phyloP scores from a whole-genome alignment of 2,888 invertebrate genomes.

The Tuberolachnus salignus region DNA sequence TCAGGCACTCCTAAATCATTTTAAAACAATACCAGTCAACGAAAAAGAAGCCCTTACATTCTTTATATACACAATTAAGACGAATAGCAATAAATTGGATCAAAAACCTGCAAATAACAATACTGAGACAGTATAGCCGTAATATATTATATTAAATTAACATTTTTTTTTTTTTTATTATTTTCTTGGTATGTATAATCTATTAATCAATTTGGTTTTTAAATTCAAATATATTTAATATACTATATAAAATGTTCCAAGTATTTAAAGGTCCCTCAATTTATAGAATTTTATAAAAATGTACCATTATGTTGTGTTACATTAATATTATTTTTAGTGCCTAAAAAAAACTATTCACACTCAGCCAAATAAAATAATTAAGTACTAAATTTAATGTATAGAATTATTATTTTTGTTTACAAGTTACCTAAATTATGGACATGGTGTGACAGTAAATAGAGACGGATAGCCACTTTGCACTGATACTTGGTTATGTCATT shows the following conservation, averaged over 20 bases:
- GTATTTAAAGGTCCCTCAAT: not conserved
- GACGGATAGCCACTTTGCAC: too few species aligned
- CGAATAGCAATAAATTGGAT: conserved; percentile 86
- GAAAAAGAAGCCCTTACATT: conserved; percentile 94
- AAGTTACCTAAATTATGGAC: too few species aligned
- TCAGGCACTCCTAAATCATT: conserved; percentile 92
- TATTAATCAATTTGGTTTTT: too few species aligned
- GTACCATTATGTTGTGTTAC: not conserved
- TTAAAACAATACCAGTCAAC: conserved; percentile 90
- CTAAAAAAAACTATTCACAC: not conserved
- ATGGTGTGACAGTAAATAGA: too few species aligned
- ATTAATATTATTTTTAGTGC: not conserved
- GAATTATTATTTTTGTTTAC: too few species aligned
- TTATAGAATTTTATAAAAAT: not conserved
- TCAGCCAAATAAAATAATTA: too few species aligned
- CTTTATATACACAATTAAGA: conserved; percentile 95
- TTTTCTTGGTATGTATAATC: not conserved
- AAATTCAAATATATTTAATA: not conserved
- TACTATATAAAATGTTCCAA: not conserved
- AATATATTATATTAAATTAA: not conserved
- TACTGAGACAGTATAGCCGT: conserved; percentile 66
- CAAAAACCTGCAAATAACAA: conserved; percentile 77
- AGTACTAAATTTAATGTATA: too few species aligned
- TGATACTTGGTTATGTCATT: too few species aligned
- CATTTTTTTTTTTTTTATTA: conserved; percentile 11